Evolutionary conservation across 2,797 vertebrate species (phyloP).

Genomic region (Euphonia xanthogaster): DNA sequence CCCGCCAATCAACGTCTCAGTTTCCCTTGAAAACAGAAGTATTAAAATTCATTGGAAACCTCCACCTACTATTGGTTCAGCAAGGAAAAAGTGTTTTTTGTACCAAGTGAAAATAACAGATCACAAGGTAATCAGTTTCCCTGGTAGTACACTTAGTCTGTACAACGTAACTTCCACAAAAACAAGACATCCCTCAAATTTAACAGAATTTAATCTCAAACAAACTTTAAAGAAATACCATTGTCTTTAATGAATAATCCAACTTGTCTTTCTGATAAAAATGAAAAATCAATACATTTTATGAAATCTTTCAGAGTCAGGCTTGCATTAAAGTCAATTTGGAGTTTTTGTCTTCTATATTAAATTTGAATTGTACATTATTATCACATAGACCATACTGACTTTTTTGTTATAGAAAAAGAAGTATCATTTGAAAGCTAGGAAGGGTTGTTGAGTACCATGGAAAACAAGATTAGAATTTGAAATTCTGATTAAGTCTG

Average conservation of each 20-base stretch:
- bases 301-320: background rate
- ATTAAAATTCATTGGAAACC: constrained; percentile 64
- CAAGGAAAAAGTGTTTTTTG: constrained; percentile 11
- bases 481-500: background rate
- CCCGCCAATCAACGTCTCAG: constrained; percentile 45
- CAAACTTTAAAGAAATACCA: background rate
- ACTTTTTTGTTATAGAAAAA: background rate
- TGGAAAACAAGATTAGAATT: background rate
- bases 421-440: background rate
- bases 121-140: background rate
- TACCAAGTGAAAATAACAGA: constrained; percentile 67
- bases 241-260: background rate
- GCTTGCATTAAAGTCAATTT: background rate
- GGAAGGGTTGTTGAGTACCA: background rate
- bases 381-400: background rate
- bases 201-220: background rate
- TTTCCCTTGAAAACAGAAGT: constrained; percentile 45
- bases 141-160: background rate
- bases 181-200: background rate
- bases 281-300: background rate
- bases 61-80: constrained; percentile 35
- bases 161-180: background rate
- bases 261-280: background rate
- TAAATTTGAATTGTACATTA: background rate
- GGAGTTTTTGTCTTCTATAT: background rate